phyloP scores from a whole-genome alignment of 1,140 invertebrate genomes.

The Hormaphis cornu region DNA sequence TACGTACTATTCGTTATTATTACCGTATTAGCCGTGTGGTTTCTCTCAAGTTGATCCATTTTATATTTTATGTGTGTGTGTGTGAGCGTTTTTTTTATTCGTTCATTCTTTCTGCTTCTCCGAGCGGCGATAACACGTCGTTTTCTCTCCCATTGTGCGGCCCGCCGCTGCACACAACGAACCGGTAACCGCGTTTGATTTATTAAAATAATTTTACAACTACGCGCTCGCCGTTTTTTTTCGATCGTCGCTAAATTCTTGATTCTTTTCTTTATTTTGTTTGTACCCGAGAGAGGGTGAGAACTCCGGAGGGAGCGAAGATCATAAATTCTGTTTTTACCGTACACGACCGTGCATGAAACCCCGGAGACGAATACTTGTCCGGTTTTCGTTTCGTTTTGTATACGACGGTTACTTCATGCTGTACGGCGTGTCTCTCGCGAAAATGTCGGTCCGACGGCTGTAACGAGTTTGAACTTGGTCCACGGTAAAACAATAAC shows the following conservation, averaged over 20 bases:
- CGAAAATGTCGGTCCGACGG: too few species aligned
- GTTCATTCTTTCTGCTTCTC: not conserved
- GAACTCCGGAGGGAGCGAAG: conserved; percentile 26
- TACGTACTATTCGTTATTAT: too few species aligned
- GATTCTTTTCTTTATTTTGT: not conserved
- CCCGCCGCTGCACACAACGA: conserved; percentile 3
- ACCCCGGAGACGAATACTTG: conserved; percentile 26
- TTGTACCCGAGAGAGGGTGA: conserved; percentile 10
- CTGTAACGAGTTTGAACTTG: too few species aligned
- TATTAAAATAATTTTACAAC: conserved; percentile 31
- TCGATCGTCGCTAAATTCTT: conserved; percentile 31
- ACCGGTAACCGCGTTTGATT: conserved; percentile 32
- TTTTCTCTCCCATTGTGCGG: conserved; percentile 21
- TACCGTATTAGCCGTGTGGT: conserved; percentile 15
- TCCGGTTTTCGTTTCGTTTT: conserved; percentile 17
- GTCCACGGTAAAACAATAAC: too few species aligned
- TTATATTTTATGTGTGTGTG: not conserved
- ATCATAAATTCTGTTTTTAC: conserved; percentile 22
- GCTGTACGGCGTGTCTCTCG: not conserved
- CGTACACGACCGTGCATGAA: not conserved
- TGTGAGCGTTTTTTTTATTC: not conserved
- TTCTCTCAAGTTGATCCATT: conserved; percentile 27
- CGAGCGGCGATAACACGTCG: conserved; percentile 25
- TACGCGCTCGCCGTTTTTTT: conserved; percentile 10
- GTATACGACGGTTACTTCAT: not conserved